Conservation (phyloP, 2,113 vertebrate genomes). For the Microtus ochrogaster region DNA sequence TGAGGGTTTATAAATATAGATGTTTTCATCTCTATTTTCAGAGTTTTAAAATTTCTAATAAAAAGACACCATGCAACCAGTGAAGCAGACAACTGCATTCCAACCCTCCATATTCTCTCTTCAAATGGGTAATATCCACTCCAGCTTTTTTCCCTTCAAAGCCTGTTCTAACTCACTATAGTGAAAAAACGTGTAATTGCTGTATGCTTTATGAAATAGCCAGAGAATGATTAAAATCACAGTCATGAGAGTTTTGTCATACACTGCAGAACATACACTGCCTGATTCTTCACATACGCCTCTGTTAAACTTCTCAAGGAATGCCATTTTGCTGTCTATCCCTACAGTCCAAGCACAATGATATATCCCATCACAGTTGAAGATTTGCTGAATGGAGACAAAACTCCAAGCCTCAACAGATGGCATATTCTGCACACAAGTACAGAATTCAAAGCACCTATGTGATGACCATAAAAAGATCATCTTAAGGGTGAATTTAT, state of each 20-base stretch:
- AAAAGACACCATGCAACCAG: accelerated
- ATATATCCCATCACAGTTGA: background rate
- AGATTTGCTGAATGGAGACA: background rate
- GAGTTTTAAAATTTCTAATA: background rate
- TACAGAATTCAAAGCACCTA: background rate
- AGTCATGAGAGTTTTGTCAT: background rate
- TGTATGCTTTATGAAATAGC: background rate
- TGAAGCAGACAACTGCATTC: background rate
- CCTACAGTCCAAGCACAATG: too few relatives aligned
- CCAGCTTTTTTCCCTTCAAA: background rate
- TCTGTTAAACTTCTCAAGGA: background rate
- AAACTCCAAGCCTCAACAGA: background rate
- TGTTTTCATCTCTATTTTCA: background rate
- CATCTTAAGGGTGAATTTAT: background rate
- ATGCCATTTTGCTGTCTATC: background rate
- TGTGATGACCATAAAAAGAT: background rate
- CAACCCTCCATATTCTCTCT: background rate
- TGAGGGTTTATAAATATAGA: background rate
- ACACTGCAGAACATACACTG: background rate
- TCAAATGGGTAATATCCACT: background rate
- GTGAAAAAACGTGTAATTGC: background rate
- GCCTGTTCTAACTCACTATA: background rate
- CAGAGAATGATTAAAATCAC: background rate
- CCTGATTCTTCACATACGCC: background rate
- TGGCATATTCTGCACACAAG: background rate